A percentile compares a stretch with the other conserved stretches of the same genome.
Evolutionary conservation across 2,888 invertebrate genomes (phyloP).

Genomic region (Drosophila barbarae): DNA sequence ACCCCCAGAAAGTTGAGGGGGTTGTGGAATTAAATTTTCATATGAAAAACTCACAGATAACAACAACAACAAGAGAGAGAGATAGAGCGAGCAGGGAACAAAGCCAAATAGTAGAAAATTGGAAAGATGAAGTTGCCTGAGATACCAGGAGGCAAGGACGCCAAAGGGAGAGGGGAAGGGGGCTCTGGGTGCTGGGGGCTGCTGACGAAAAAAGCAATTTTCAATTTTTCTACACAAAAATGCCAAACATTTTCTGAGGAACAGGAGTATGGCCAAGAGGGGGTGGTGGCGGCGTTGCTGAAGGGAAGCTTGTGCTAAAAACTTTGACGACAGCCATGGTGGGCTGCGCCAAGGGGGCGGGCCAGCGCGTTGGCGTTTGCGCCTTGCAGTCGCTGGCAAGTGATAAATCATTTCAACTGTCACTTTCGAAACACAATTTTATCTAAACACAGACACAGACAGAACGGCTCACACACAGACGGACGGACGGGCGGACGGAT

Average conservation of each 20-base stretch:
- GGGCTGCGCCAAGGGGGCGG: slow-evolving; percentile 16
- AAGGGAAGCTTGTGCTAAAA: slow-evolving; percentile 71
- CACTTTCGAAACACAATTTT: slow-evolving; percentile 80
- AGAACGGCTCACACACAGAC: slow-evolving; percentile 30
- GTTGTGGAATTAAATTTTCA: slow-evolving; percentile 70
- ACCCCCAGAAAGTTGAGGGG: slow-evolving; percentile 36
- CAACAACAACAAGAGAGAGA: slow-evolving; percentile 34
- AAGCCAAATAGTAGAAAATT: slow-evolving; percentile 76
- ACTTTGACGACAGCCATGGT: slow-evolving; percentile 75
- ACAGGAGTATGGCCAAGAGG: slow-evolving; percentile 6
- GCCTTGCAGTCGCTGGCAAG: slow-evolving; percentile 72
- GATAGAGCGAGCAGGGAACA: slow-evolving; percentile 36
- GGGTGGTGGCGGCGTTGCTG: slow-evolving; percentile 12
- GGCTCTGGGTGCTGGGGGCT: not conserved
- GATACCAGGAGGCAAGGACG: slow-evolving; percentile 50
- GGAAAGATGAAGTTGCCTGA: slow-evolving; percentile 73
- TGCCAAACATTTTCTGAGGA: slow-evolving; percentile 52
- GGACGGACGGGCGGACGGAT: not conserved
- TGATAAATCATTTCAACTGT: slow-evolving; percentile 80
- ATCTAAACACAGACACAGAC: slow-evolving; percentile 74
- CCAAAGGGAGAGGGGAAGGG: not conserved
- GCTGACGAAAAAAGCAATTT: slow-evolving; percentile 70
- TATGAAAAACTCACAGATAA: slow-evolving; percentile 58
- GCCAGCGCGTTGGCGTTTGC: slow-evolving; percentile 53
- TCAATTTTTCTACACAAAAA: slow-evolving; percentile 73